Conservation (phyloP, 2,888 invertebrate genomes). For the Melipona bicolor region DNA sequence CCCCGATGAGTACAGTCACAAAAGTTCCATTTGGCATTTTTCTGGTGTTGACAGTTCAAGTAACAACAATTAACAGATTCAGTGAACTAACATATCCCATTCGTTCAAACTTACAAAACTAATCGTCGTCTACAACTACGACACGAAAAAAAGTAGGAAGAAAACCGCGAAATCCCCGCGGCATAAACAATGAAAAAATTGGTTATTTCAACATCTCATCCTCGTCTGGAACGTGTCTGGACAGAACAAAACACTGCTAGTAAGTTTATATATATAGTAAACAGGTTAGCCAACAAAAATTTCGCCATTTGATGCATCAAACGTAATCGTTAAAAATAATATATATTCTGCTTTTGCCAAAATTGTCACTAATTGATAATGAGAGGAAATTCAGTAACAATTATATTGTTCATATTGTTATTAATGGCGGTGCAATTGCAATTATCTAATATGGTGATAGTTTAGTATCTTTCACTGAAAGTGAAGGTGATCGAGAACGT, state of each 20-base stretch:
- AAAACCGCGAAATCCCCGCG: background rate
- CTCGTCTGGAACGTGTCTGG: background rate
- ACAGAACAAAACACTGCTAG: constrained; percentile 23
- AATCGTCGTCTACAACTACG: background rate
- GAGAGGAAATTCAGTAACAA: background rate
- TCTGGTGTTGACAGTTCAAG: background rate
- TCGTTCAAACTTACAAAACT: background rate
- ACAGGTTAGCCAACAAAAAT: constrained; percentile 29
- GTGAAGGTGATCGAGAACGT: background rate
- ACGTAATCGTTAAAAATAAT: background rate
- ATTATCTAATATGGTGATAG: background rate
- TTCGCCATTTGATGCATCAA: background rate
- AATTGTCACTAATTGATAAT: background rate
- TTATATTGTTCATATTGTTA: background rate
- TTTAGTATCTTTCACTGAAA: background rate
- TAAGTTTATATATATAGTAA: background rate
- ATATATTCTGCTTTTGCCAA: background rate
- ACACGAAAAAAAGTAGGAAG: too few species aligned
- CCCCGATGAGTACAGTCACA: constrained; percentile 18
- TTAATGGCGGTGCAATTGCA: background rate
- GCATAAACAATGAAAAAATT: background rate
- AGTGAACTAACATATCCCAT: background rate
- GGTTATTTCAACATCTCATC: background rate
- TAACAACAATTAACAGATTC: constrained; percentile 5
- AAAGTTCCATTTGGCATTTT: constrained; percentile 27